Evolutionary conservation across 1,140 invertebrate species (phyloP).

Genomic region (Atopsyche davidsoni): DNA sequence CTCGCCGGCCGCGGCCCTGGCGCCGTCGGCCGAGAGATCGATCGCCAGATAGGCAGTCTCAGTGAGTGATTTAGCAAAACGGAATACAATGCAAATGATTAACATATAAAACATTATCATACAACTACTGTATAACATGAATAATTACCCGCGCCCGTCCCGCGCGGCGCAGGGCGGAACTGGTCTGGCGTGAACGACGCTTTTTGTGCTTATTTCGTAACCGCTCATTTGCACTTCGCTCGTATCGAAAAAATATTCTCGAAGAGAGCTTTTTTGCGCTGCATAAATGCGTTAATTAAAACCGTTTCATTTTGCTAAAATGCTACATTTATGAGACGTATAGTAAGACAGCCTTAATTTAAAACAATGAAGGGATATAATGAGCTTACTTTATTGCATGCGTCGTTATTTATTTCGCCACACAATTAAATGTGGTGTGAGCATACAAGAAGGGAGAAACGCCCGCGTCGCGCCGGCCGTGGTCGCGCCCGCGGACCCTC

Average conservation of each 20-base stretch:
- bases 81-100: constrained; percentile 31
- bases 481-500: too few relatives aligned
- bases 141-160: constrained; percentile 18
- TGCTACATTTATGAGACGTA: too few relatives aligned
- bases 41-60: constrained; percentile 25
- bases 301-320: too few relatives aligned
- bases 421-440: too few relatives aligned
- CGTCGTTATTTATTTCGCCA: too few relatives aligned
- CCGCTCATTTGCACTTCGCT: neutral
- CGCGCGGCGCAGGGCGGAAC: constrained; percentile 6
- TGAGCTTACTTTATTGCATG: too few relatives aligned
- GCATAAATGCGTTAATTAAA: too few relatives aligned
- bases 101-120: constrained; percentile 31
- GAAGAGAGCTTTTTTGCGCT: neutral
- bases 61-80: constrained; percentile 31
- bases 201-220: neutral
- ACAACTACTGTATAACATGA: constrained; percentile 31
- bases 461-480: too few relatives aligned
- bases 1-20: neutral
- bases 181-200: constrained; percentile 9
- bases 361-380: too few relatives aligned
- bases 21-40: constrained; percentile 6
- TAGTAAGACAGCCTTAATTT: too few relatives aligned
- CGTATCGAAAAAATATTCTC: constrained; percentile 1
- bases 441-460: too few relatives aligned